These are phyloP conservation scores for Neolamprologus sp. DNA, from an alignment of 2,113 vertebrate genomes.

Conservation along the genomic window DNA sequence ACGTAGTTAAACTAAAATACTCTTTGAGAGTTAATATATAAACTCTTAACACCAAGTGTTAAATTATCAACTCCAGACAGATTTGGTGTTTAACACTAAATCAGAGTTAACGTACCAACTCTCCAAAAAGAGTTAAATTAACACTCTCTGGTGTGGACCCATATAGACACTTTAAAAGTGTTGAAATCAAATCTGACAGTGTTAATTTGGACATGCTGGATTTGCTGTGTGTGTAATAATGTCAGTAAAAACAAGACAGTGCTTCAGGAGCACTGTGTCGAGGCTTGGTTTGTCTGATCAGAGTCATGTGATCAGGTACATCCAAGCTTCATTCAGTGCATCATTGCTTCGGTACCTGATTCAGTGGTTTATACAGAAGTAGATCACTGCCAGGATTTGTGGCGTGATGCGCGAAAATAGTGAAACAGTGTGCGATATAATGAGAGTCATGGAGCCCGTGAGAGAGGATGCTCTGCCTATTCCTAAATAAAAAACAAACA, in stretches of 20 bases:
- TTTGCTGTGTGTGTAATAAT: not conserved
- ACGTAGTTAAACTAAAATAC: too few relatives aligned
- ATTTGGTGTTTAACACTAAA: too few relatives aligned
- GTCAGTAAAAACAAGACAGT: not conserved
- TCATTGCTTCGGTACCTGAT: not conserved
- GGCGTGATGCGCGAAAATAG: fast-evolving
- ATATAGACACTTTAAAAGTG: too few relatives aligned
- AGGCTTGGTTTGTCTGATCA: not conserved
- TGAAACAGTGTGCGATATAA: not conserved
- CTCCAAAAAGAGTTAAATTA: too few relatives aligned
- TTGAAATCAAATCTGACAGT: too few relatives aligned
- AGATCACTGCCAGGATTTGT: not conserved
- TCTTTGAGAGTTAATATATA: too few relatives aligned
- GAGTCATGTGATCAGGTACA: not conserved
- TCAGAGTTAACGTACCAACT: too few relatives aligned
- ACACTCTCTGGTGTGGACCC: too few relatives aligned
- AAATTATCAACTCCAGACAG: too few relatives aligned
- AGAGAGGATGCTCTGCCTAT: not conserved
- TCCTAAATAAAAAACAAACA: not conserved
- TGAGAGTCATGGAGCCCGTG: not conserved
- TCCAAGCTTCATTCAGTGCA: not conserved
- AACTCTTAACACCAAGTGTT: too few relatives aligned
- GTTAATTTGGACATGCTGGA: too few relatives aligned
- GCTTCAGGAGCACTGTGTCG: not conserved
- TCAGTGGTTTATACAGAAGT: not conserved